Base-by-base conservation (phyloP, 2,888 invertebrate genomes). In the Sphaerophoria rueppellii region DNA sequence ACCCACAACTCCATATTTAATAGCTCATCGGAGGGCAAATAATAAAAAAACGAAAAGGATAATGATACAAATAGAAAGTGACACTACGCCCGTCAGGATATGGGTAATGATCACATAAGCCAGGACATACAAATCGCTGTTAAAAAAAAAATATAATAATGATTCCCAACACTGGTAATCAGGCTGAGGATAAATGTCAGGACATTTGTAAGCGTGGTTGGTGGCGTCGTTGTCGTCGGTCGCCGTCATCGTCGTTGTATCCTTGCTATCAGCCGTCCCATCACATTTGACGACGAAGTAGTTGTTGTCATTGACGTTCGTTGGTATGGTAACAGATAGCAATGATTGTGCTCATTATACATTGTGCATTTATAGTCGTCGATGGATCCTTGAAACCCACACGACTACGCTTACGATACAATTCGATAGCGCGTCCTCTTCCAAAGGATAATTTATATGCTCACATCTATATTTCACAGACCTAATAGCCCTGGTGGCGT, bases 261-360 rank as follows among this genome's bases (percentile, higher is more conserved):
- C 69, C 61, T 74, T 46, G 37, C 34, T 52, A 52, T 63, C 65
- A 50, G 6, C 37, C 12, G 35, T 50, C 35, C 35, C 65, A 50
- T 65, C 48, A 14, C 48, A 9, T n/a, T 35, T 48, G 52, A 14
- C 35, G 58, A 55, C 16, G 63, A 67, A 16, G 67, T 67, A 58
- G 12, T 54, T 60, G 24, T 60, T 65, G 57, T 71, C 70, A 46
- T 43, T 52, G 55, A 46, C 48, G 34, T 48, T 65, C 55, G 73
- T 54, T 65, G 61, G 73, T 54, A 37, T 72, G 65, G 81, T 76
- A 76, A 76, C 75, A 81, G 60, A 76, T 72, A 83, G 71, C 70
- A 75, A 78, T 79, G 79, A 83, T 79, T 83, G 74, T 65, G 78
- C 82, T 83, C 82, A 79, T 83, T 83, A 82, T 54, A 60, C 54